phyloP scores from a whole-genome alignment of 2,888 invertebrate genomes.

The Cylloceria caligata region DNA sequence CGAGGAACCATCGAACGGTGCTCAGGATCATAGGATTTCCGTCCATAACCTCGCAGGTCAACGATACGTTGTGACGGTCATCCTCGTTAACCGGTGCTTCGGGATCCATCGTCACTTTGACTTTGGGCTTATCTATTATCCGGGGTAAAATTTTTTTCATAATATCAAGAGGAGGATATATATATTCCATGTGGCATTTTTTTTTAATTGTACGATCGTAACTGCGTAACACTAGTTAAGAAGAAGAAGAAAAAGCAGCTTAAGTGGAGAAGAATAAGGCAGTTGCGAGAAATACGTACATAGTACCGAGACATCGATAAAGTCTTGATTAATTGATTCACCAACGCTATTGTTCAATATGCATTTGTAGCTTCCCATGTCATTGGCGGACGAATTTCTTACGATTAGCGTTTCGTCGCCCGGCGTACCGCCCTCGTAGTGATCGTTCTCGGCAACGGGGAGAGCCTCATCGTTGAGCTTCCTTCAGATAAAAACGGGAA shows the following conservation, averaged over 20 bases:
- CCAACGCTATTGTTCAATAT: conserved; percentile 93
- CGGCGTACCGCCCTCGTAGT: conserved; percentile 91
- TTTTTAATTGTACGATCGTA: too few species aligned
- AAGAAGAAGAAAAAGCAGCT: too few species aligned
- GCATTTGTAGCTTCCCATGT: conserved; percentile 95
- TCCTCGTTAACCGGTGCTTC: conserved; percentile 91
- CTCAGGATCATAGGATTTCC: conserved; percentile 92
- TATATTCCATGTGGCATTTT: background rate
- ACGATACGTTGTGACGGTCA: conserved; percentile 92
- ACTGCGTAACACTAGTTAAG: too few species aligned
- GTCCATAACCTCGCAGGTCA: conserved; percentile 91
- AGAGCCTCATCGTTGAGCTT: conserved; percentile 88
- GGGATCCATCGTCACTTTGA: conserved; percentile 91
- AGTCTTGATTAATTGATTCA: conserved; percentile 90
- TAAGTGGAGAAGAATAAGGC: background rate
- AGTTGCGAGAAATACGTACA: conserved; percentile 88
- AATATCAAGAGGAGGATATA: too few species aligned
- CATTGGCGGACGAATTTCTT: conserved; percentile 90
- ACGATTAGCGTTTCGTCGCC: conserved; percentile 92
- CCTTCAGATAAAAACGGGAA: conserved; percentile 85
- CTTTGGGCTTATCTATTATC: conserved; percentile 91
- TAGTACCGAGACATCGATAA: conserved; percentile 91
- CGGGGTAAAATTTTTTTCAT: background rate
- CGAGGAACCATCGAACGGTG: conserved; percentile 95
- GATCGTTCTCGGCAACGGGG: conserved; percentile 84